These are phyloP conservation scores for Merodon equestris DNA, from an alignment of 2,888 invertebrate genomes.

Conservation along the genomic window DNA sequence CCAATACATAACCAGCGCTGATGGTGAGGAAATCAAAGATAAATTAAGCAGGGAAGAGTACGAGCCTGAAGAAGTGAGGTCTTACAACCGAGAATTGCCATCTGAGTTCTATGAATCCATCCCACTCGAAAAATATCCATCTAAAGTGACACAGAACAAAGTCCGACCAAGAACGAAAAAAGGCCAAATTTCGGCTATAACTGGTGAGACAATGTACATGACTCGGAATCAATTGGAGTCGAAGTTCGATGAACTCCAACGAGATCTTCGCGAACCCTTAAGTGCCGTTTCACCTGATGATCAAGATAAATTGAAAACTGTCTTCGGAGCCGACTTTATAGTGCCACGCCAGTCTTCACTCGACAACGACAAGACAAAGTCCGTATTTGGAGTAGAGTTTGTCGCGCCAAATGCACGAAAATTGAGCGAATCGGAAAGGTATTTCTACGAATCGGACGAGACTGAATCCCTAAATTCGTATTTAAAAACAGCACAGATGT, in stretches of 20 bases:
- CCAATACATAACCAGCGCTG: conserved; percentile 72
- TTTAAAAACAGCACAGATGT: not conserved
- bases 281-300: not conserved
- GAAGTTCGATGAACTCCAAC: conserved; percentile 8
- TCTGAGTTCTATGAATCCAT: conserved; percentile 75
- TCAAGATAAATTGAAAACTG: not conserved
- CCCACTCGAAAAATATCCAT: conserved; percentile 49
- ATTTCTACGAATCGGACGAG: conserved; percentile 66
- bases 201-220: conserved; percentile 36
- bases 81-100: conserved; percentile 66
- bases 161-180: not conserved
- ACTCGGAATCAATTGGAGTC: conserved; percentile 34
- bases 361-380: too few relatives aligned
- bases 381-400: too few relatives aligned
- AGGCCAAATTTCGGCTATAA: conserved; percentile 14
- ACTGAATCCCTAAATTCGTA: conserved; percentile 35
- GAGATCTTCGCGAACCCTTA: conserved; percentile 1
- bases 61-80: conserved; percentile 45
- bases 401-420: not conserved
- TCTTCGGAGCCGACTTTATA: conserved; percentile 24
- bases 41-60: conserved; percentile 53
- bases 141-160: conserved; percentile 1
- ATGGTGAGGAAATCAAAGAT: conserved; percentile 72
- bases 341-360: conserved; percentile 21
- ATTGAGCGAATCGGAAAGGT: conserved; percentile 63